Percentiles rank a stretch among this genome's conserved stretches.
Conservation (phyloP, 1,140 invertebrate species). For the Tribolium madens region DNA sequence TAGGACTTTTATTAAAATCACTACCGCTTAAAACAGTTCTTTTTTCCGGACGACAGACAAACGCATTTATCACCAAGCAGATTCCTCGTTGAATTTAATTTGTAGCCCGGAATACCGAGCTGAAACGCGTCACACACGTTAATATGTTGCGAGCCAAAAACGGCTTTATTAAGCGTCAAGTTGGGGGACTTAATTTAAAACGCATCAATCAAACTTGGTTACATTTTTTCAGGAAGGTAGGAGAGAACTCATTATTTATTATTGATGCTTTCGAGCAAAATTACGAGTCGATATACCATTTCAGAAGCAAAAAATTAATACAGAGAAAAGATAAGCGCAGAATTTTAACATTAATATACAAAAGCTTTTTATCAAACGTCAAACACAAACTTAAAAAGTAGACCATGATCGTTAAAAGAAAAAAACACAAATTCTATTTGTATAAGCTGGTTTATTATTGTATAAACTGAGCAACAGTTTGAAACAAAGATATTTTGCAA, state of each 20-base stretch:
- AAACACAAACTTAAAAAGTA: no score
- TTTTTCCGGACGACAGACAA: background rate
- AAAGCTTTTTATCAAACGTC: no score
- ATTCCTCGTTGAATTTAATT: conserved; percentile 19
- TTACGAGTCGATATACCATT: background rate
- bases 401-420: no score
- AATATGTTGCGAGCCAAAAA: background rate
- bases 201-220: conserved; percentile 24
- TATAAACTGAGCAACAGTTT: background rate
- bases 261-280: background rate
- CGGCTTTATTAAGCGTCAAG: conserved; percentile 24
- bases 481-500: background rate
- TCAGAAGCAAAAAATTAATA: background rate
- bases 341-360: background rate
- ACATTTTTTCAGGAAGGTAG: background rate
- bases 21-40: conserved; percentile 7
- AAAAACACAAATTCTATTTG: no score
- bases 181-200: conserved; percentile 16
- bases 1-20: conserved; percentile 31
- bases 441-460: no score
- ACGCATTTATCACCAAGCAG: conserved; percentile 9
- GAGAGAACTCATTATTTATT: conserved; percentile 14
- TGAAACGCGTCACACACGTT: conserved; percentile 13
- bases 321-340: background rate
- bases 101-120: background rate